These are phyloP conservation scores for Reticulitermes lucifugus DNA, from an alignment of 2,888 invertebrate species.

Conservation along the genomic window DNA sequence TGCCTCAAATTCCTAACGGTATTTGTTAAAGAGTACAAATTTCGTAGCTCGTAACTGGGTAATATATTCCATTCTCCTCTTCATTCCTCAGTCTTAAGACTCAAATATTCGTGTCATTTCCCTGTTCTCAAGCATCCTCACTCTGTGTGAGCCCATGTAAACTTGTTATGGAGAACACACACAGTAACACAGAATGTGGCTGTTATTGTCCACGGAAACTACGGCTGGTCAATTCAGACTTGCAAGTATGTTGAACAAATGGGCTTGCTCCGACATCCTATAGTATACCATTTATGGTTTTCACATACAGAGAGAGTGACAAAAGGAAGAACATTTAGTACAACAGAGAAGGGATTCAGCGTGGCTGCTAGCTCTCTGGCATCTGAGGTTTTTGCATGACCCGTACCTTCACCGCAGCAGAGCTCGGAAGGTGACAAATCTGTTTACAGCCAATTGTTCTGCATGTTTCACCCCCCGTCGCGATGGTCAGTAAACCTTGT, in stretches of 20 bases:
- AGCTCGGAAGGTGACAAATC: conserved; percentile 19
- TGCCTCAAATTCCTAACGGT: not conserved
- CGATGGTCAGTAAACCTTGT: conserved; percentile 4
- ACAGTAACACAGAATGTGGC: too few relatives aligned
- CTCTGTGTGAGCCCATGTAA: not conserved
- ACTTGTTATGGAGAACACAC: too few relatives aligned
- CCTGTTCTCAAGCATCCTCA: not conserved
- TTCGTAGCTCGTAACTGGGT: not conserved
- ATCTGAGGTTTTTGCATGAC: not conserved
- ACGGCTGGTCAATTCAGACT: too few relatives aligned
- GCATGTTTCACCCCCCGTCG: conserved; percentile 1
- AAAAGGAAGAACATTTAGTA: too few relatives aligned
- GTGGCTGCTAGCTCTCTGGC: too few relatives aligned
- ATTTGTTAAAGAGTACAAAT: not conserved
- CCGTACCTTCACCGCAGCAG: not conserved
- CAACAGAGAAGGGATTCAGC: too few relatives aligned
- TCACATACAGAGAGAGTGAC: too few relatives aligned
- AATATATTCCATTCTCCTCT: not conserved
- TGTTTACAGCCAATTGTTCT: conserved; percentile 32
- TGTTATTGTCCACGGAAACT: too few relatives aligned
- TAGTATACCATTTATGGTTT: too few relatives aligned
- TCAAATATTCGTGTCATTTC: not conserved
- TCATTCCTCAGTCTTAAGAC: not conserved
- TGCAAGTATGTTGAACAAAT: too few relatives aligned
- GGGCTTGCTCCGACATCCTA: too few relatives aligned